Evolutionary conservation across 2,888 invertebrate species (phyloP).

Genomic region (Neoaliturus tenellus): DNA sequence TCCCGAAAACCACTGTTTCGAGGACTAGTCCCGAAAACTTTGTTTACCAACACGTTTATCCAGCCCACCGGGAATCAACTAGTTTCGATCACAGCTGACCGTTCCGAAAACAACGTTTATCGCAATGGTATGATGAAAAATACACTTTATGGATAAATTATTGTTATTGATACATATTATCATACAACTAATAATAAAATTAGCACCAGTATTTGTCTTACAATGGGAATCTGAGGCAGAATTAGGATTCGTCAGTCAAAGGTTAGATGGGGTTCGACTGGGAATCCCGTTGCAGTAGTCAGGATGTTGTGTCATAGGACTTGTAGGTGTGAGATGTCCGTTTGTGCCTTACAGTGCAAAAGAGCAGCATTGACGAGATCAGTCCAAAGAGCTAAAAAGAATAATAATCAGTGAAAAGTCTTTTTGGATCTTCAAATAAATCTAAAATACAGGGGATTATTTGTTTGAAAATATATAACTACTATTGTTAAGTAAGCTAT

Average conservation of each 20-base stretch:
- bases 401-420: conserved; percentile 59
- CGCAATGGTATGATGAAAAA: too few relatives aligned
- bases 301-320: conserved; percentile 77
- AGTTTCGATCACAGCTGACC: too few relatives aligned
- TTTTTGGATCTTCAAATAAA: too few relatives aligned
- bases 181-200: not conserved
- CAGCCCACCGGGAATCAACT: too few relatives aligned
- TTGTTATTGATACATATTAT: not conserved
- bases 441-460: too few relatives aligned
- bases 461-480: too few relatives aligned
- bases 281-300: conserved; percentile 66
- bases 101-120: too few relatives aligned
- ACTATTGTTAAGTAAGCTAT: too few relatives aligned
- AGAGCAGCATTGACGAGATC: conserved; percentile 84
- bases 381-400: conserved; percentile 81
- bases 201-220: conserved; percentile 15
- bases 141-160: not conserved
- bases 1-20: too few relatives aligned
- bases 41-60: too few relatives aligned
- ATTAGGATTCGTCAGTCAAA: conserved; percentile 36
- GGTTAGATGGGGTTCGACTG: conserved; percentile 1
- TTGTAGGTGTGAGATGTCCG: conserved; percentile 82
- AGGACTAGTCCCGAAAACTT: too few relatives aligned
- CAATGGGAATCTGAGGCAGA: not conserved
- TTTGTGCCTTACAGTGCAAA: conserved; percentile 84